phyloP scores from a whole-genome alignment of 2,797 vertebrate species.

The Hafferia zeledoni region DNA sequence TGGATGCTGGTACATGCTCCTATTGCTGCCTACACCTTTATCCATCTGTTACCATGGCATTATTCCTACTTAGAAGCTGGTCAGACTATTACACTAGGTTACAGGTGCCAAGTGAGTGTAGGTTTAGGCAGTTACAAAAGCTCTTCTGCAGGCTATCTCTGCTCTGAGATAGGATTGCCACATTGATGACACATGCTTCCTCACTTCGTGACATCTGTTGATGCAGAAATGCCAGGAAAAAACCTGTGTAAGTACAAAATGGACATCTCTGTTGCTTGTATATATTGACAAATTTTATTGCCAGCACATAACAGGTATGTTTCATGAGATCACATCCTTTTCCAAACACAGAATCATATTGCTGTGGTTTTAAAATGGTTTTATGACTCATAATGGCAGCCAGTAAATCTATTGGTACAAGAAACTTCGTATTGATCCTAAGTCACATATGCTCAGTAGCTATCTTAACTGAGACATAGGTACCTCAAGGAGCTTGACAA shows the following conservation, averaged over 20 bases:
- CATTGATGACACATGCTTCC: conserved; percentile 24
- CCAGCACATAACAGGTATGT: not conserved
- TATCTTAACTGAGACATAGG: not conserved
- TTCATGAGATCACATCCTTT: not conserved
- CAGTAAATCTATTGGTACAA: not conserved
- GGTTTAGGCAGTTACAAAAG: conserved; percentile 25
- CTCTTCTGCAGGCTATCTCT: conserved; percentile 14
- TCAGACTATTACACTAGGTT: not conserved
- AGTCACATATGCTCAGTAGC: not conserved
- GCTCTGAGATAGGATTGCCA: conserved; percentile 1
- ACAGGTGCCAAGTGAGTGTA: conserved; percentile 38
- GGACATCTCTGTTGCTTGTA: not conserved
- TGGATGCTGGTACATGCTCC: conserved; percentile 37
- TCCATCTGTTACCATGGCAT: conserved; percentile 63
- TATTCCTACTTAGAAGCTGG: conserved; percentile 50
- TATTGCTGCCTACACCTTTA: conserved; percentile 50
- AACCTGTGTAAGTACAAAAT: not conserved
- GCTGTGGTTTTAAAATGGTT: not conserved
- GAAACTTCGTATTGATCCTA: not conserved
- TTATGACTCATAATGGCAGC: not conserved
- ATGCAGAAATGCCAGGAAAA: conserved; percentile 12
- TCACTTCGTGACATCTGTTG: conserved; percentile 42
- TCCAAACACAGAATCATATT: not conserved
- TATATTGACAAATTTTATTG: not conserved
- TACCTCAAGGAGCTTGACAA: not conserved